Base-by-base conservation (phyloP, 2,888 invertebrate genomes). In the Agonum fuliginosum region DNA sequence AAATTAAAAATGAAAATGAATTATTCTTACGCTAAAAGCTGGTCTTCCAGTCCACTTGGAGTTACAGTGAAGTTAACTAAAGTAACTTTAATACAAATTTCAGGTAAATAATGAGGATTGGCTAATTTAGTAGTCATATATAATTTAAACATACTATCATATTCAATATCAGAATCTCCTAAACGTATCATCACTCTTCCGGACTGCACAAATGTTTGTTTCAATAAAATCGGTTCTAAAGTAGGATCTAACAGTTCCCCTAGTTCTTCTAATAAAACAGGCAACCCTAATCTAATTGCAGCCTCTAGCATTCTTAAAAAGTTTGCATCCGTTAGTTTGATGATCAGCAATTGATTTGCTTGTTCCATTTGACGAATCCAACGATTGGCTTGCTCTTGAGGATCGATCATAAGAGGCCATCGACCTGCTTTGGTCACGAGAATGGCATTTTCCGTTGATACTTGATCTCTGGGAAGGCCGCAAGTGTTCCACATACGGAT, bases 361-460 rank as follows among this genome's bases (percentile, higher is more conserved):
- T 90, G 90, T 85, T 97, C 97, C 93, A 96, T 94, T 84, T 94
- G 95, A 78, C 94, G 92, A 73, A 97, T 93, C 97, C 97, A 97
- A 78, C 95, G 91, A 87, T 96, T 97, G 0, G 97, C 97, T 88
- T 97, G 97, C 84, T 97, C 97, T 85, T 98, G 97, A 0, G 98
- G 98, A 87, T 98, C 97, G 79, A 97, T 96, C 91, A 97, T 95
- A 14, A 98, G 89, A 0, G 97, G 96, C 96, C 95, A 95, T 10
- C 94, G 89, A 4, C 94, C 91, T 1, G 93, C 94, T 83, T 90
- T 91, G 12, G 93, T 96, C 54, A 97, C 96, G 81, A 97, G 91
- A 79, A 98, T 94, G 5, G 95, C 97, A 86, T 97, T 98, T 86
- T 97, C 97, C 1, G 96, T 95, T 6, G 97, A 97, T 75, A 97